Base-by-base conservation (phyloP, 2,888 invertebrate genomes). In the Lasius fuliginosus region DNA sequence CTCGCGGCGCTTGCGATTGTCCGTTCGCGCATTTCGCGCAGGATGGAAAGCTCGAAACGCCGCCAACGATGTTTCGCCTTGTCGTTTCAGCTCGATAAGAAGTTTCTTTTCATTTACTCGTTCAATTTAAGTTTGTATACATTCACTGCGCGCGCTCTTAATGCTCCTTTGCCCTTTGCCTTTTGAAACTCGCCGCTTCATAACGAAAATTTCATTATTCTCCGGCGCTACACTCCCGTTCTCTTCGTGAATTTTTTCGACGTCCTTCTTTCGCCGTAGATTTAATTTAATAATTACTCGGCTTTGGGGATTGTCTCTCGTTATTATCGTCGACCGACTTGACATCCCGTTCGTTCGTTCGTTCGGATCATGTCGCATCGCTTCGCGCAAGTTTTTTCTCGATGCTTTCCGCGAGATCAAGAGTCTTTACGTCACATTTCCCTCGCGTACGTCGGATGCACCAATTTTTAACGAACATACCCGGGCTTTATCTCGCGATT, bases 81-180 rank as follows among this genome's bases (percentile, higher is more conserved):
- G 79, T 74, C 74, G 79, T 79, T 82, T 67, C 73, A 67, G 42
- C 69, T 75, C 58, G 79, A 85, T 86, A 73, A 76, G 75, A 71
- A 73, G 56, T 82, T 88, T 84, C 82, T 84, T 86, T 85, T 87
- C 85, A 79, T 82, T 86, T 82, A 84, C 82, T 85, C 82, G 79
- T 87, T 85, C 82, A 85, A 88, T 87, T 87, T 86, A 87, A 87
- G 83, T 88, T 86, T 65, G 77, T 68, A 49, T 74, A 65, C 64
- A 64, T 64, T 71, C 69, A 65, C 81, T 46, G 27, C 36, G 33
- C 46, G 33, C 58, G n/a, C 42, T 33, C 58, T 56, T 79, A 67
- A 60, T 79, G 60, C 79, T 65, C 40, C 40, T 77, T 65, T 77
- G 42, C 77, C 40, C 67, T 77, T 53, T 58, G 56, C 67, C 36